Percentiles rank a stretch among this genome's conserved stretches.
Evolutionary conservation across 2,888 invertebrate species (phyloP).

Genomic region (Ophioninae sp.): DNA sequence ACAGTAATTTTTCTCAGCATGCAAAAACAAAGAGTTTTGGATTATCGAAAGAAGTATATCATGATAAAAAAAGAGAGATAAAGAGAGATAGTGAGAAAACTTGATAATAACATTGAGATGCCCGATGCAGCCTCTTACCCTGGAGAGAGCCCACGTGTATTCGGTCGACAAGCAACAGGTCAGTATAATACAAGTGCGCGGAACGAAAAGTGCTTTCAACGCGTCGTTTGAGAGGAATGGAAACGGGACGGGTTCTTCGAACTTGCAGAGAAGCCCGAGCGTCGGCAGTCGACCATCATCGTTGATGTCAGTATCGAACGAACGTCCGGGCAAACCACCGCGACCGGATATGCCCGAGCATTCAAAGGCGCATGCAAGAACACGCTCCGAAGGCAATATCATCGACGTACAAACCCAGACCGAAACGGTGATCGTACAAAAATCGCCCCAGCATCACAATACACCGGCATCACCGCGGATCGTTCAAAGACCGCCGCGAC

Average conservation of each 20-base stretch:
- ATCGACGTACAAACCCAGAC: conserved; percentile 82
- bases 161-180: conserved; percentile 89
- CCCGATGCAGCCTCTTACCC: conserved; percentile 78
- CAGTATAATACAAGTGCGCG: conserved; percentile 85
- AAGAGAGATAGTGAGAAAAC: conserved; percentile 17
- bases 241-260: conserved; percentile 73
- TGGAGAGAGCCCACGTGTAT: conserved; percentile 88
- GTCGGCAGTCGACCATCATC: conserved; percentile 79
- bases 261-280: conserved; percentile 80
- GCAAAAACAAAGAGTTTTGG: conserved; percentile 29
- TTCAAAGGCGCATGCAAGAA: conserved; percentile 75
- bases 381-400: conserved; percentile 85
- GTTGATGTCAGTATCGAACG: conserved; percentile 75
- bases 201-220: conserved; percentile 67
- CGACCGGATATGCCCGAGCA: conserved; percentile 72
- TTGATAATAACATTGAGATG: conserved; percentile 61
- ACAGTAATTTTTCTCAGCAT: conserved; percentile 37
- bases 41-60: conserved; percentile 7
- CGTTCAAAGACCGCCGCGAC: conserved; percentile 75
- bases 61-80: neutral
- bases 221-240: conserved; percentile 73
- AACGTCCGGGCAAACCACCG: conserved; percentile 74
- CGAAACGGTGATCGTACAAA: conserved; percentile 74
- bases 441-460: conserved; percentile 69
- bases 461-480: conserved; percentile 78